These are phyloP conservation scores for Caranx ignobilis DNA, from an alignment of 2,113 vertebrate species.

Conservation along the genomic window DNA sequence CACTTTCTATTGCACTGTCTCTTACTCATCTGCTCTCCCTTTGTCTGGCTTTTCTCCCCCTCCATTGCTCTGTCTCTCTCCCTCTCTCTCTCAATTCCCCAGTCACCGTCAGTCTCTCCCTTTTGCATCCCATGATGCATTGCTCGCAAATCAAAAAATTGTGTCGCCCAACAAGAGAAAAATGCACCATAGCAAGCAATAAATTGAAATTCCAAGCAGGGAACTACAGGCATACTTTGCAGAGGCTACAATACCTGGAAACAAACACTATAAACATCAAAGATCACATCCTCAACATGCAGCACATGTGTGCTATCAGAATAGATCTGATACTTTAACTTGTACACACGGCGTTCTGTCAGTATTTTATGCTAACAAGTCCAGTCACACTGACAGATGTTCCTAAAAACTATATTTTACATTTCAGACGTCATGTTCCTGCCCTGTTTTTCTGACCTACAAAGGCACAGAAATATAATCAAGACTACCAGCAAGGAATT, in stretches of 20 bases:
- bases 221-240: background rate
- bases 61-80: constrained; percentile 27
- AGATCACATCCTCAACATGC: background rate
- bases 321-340: background rate
- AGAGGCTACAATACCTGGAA: background rate
- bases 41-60: constrained; percentile 6
- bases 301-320: background rate
- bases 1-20: constrained; percentile 43
- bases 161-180: background rate
- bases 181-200: background rate
- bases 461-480: background rate
- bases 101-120: constrained; percentile 5
- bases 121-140: constrained; percentile 22
- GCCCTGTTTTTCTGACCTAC: constrained; percentile 1
- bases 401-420: background rate
- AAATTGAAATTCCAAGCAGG: background rate
- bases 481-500: background rate
- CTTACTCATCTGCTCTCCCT: constrained; percentile 47
- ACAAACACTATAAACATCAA: background rate
- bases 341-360: background rate
- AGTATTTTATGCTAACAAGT: background rate
- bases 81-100: constrained; percentile 13
- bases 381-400: background rate
- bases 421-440: background rate
- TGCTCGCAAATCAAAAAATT: constrained; percentile 22